A percentile compares a stretch with the other conserved stretches of the same genome.
Conservation (phyloP, 1,140 invertebrate species). For the Apis mellifera region Amel_HAv3.1 CM009934.2:5054501-5055000, state of each 20-base stretch:
- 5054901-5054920: background rate
- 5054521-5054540: background rate
- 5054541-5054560: background rate
- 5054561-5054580: background rate
- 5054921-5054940: too few species aligned
- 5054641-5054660: background rate
- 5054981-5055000: background rate
- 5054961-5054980: background rate
- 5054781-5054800: background rate
- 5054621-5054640: background rate
- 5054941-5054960: background rate
- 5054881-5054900: background rate
- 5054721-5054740: background rate
- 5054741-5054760: too few species aligned
- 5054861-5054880: background rate
- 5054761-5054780: conserved; percentile 9
- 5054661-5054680: background rate
- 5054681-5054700: background rate
- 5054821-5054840: conserved; percentile 10
- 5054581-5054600: background rate
- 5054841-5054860: background rate
- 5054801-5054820: background rate
- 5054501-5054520: conserved; percentile 4
- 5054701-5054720: background rate
- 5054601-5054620: background rate